Evolutionary conservation across 2,797 vertebrate species (phyloP).

Genomic region (Chelidonichthys spinosus): DNA sequence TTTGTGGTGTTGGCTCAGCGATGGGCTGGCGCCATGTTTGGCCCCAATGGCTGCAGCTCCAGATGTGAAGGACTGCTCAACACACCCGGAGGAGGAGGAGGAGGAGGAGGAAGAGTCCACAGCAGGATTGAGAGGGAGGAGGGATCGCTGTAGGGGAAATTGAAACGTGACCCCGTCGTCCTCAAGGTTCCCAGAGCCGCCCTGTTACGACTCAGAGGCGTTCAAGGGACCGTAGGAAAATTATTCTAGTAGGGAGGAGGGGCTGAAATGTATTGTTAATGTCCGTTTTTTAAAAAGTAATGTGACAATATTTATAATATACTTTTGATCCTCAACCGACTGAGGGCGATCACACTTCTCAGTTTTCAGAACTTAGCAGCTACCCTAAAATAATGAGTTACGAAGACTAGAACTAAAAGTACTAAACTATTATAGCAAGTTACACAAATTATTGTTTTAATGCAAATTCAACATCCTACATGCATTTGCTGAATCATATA

Average conservation of each 20-base stretch:
- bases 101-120: slow-evolving; percentile 45
- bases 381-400: background rate
- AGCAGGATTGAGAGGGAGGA: slow-evolving; percentile 43
- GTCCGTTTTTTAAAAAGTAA: background rate
- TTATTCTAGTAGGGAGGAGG: background rate
- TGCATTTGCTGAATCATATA: background rate
- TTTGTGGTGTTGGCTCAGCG: slow-evolving; percentile 67
- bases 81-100: slow-evolving; percentile 45
- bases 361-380: background rate
- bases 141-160: slow-evolving; percentile 24
- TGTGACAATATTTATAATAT: too few species aligned
- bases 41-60: slow-evolving; percentile 71
- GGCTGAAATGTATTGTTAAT: background rate
- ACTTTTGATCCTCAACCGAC: background rate
- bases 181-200: slow-evolving; percentile 20
- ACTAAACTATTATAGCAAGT: background rate
- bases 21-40: slow-evolving; percentile 77
- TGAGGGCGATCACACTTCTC: slow-evolving; percentile 6
- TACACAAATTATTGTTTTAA: background rate
- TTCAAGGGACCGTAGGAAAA: slow-evolving; percentile 30
- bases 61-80: slow-evolving; percentile 76
- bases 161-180: slow-evolving; percentile 55
- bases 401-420: background rate
- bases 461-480: background rate
- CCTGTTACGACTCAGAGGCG: slow-evolving; percentile 45